Evolutionary conservation across 2,888 invertebrate species (phyloP), one percentile per base, ranked within the genome.

Genomic region (Schizotus pectinicornis): DNA sequence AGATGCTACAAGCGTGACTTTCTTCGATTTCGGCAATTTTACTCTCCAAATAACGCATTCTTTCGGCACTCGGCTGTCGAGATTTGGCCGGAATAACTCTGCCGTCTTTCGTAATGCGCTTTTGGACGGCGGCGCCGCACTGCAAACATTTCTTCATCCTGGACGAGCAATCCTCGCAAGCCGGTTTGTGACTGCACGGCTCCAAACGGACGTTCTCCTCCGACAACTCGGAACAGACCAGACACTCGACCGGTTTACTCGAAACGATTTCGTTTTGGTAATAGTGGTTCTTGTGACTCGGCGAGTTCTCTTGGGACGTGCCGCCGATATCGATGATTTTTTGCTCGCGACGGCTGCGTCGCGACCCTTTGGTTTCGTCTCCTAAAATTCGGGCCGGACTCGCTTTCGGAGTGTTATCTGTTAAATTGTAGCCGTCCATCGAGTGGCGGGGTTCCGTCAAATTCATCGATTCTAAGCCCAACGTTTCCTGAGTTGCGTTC

Each of bases 21-120:
- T 94, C 94, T 76, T 94, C 94, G 65, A 94, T 88, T 79, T 94
- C 93, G 38, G 90, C 90, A 59, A 94, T 88, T 79, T 91, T 89
- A 67, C 87, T 88, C 75, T 91, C 91, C 51, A 92, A 79, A 71
- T 87, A 88, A 3, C 86, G 81, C 74, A 89, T 78, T 39, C 88
- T 80, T 76, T 89, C 89, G 0, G 86, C 85, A 50, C 86, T 87
- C 0, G 87, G 87, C 67, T 86, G 83, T n/a, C 86, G 80, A 66
- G 79, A 82, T 63, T 80, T 80, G 3, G 77, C 75, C 2, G 79
- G 78, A 30, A 84, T 78, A n/a, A 80, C 63, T 39, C 81, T 76
- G 0, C 84, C 84, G 74, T 83, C 84, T 64, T 79, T 79, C 5
- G 83, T 83, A 47, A 86, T 67, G 31, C 86, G 79, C 57, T 81